phyloP scores from a whole-genome alignment of 1,140 invertebrate genomes.

The Bombus waltoni region DNA sequence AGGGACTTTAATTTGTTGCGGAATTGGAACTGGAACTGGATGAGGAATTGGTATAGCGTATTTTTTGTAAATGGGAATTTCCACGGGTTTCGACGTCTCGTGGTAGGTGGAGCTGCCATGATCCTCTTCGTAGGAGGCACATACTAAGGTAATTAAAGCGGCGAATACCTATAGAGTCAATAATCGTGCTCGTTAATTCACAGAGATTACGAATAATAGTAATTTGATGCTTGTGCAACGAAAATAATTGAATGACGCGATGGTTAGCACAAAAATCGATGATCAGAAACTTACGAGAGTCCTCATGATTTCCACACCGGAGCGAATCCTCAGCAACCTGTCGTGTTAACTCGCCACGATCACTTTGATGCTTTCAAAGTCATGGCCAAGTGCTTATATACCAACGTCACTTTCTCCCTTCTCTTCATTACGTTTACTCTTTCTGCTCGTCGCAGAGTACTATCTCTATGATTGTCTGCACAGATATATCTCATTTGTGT shows the following conservation, averaged over 20 bases:
- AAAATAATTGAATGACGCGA: background rate
- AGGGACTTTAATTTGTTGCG: conserved; percentile 88
- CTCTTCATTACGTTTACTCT: conserved; percentile 68
- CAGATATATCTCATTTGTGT: conserved; percentile 8
- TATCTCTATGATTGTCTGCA: conserved; percentile 24
- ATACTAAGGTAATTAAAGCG: conserved; percentile 62
- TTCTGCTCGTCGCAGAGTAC: conserved; percentile 28
- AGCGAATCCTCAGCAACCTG: conserved; percentile 33
- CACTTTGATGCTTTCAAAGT: conserved; percentile 80
- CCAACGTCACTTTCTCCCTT: conserved; percentile 80
- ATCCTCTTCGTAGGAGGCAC: conserved; percentile 72
- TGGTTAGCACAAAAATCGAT: background rate
- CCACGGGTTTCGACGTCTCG: conserved; percentile 85
- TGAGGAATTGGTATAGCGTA: conserved; percentile 89
- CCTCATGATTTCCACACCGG: conserved; percentile 69
- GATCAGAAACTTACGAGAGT: conserved; percentile 74
- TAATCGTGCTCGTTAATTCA: background rate
- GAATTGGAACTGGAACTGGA: conserved; percentile 88
- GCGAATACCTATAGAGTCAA: conserved; percentile 66
- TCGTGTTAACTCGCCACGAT: conserved; percentile 50
- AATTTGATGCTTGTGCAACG: background rate
- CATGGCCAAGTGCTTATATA: conserved; percentile 82
- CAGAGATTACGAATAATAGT: background rate
- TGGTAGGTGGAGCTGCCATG: conserved; percentile 75
- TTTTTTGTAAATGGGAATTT: conserved; percentile 89